Evolutionary conservation across 2,113 vertebrate species (phyloP).

Genomic region (Bettongia penicillata): DNA sequence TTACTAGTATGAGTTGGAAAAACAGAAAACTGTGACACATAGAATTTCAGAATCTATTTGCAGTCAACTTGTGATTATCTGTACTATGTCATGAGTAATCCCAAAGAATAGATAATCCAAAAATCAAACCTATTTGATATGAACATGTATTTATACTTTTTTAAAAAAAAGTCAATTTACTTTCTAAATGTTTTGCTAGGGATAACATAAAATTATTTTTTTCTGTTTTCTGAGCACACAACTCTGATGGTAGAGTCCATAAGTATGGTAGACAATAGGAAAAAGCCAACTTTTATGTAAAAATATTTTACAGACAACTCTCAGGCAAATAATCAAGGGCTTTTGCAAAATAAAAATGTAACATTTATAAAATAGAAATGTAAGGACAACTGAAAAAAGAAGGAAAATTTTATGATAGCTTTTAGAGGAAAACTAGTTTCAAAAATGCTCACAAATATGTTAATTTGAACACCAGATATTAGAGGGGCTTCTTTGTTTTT

Average conservation of each 20-base stretch:
- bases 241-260: background rate
- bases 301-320: background rate
- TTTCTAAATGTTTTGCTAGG: background rate
- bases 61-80: background rate
- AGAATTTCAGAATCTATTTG: background rate
- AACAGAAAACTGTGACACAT: background rate
- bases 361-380: background rate
- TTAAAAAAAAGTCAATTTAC: background rate
- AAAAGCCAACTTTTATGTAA: background rate
- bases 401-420: background rate
- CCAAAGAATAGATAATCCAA: constrained; percentile 20
- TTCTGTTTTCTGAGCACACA: background rate
- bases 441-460: background rate
- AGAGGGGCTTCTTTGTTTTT: background rate
- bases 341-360: background rate
- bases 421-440: background rate
- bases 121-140: constrained; percentile 42
- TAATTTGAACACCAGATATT: background rate
- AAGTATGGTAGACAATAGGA: background rate
- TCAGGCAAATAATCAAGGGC: background rate
- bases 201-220: background rate
- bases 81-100: background rate
- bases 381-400: constrained; percentile 9
- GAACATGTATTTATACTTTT: constrained; percentile 12
- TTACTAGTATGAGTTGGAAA: background rate